Evolutionary conservation across 1,140 invertebrate genomes (phyloP).

Genomic region (Calliopsis andreniformis): DNA sequence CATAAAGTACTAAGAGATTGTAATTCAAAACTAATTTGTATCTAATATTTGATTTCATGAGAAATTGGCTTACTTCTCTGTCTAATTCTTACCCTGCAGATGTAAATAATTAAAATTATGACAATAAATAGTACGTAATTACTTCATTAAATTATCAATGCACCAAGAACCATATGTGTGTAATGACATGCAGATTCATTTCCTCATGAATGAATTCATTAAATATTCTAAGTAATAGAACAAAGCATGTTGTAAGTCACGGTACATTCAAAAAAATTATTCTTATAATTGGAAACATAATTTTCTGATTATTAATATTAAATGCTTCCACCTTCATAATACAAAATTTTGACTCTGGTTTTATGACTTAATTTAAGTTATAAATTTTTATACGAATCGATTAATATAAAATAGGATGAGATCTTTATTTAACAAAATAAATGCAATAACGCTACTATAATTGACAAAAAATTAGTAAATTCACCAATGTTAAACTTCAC

Average conservation of each 20-base stretch:
- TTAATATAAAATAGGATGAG: neutral
- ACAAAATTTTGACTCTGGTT: no score
- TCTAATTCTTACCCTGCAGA: slow-evolving; percentile 5
- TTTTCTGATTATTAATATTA: neutral
- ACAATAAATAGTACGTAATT: slow-evolving; percentile 37
- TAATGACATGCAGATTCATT: slow-evolving; percentile 11
- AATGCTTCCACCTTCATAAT: neutral
- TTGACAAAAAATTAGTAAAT: no score
- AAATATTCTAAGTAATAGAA: slow-evolving; percentile 23
- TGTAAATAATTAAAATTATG: slow-evolving; percentile 10
- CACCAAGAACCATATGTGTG: slow-evolving; percentile 31
- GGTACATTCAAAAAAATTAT: slow-evolving; percentile 23
- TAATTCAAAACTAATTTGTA: neutral
- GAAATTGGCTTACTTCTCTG: slow-evolving; percentile 22
- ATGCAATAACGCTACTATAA: neutral
- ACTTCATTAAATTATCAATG: slow-evolving; percentile 41
- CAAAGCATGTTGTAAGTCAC: slow-evolving; percentile 18
- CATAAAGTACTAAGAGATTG: neutral
- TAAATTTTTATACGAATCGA: no score
- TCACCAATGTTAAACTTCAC: no score
- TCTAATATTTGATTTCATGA: neutral
- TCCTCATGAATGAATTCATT: neutral
- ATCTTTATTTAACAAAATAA: neutral
- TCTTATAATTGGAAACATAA: neutral
- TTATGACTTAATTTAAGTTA: no score